Conservation (phyloP, 1,140 invertebrate species). For the Rhynchophorus ferrugineus region DNA sequence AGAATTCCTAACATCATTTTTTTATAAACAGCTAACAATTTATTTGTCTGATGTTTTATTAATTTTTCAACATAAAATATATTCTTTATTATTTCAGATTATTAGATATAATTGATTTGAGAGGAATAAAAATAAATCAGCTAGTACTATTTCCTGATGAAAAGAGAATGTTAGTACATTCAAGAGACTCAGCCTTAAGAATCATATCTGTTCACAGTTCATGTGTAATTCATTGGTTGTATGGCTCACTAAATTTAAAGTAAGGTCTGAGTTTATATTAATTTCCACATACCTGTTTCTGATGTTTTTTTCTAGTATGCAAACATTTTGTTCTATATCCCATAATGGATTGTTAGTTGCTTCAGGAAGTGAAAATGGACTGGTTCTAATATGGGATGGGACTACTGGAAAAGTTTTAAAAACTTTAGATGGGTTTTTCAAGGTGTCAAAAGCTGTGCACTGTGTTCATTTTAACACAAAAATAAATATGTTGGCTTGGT, state of each 20-base stretch:
- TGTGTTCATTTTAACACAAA: conserved; percentile 26
- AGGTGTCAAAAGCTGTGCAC: conserved; percentile 22
- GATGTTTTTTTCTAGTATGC: conserved; percentile 23
- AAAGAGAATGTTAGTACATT: conserved; percentile 30
- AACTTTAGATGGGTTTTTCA: conserved; percentile 19
- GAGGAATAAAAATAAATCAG: conserved; percentile 33
- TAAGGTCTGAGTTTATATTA: conserved; percentile 2
- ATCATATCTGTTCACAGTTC: conserved; percentile 28
- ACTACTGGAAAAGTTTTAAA: conserved; percentile 22
- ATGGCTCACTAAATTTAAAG: conserved; percentile 24
- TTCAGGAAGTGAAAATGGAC: conserved; percentile 26
- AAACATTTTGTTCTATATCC: conserved; percentile 26
- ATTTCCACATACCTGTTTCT: conserved; percentile 2
- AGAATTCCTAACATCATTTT: too few relatives aligned
- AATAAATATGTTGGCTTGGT: conserved; percentile 23
- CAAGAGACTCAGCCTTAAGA: conserved; percentile 33
- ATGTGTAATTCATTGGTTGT: conserved; percentile 27
- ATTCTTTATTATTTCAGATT: too few relatives aligned
- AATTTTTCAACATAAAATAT: too few relatives aligned
- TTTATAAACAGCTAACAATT: too few relatives aligned
- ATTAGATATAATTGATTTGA: conserved; percentile 29
- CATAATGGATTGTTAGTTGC: conserved; percentile 15
- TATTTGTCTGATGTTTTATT: too few relatives aligned
- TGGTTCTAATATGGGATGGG: conserved; percentile 26
- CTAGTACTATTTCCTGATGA: conserved; percentile 32